These are phyloP conservation scores for Blastobasis adustella DNA, from an alignment of 2,888 invertebrate species.

Conservation along the genomic window DNA sequence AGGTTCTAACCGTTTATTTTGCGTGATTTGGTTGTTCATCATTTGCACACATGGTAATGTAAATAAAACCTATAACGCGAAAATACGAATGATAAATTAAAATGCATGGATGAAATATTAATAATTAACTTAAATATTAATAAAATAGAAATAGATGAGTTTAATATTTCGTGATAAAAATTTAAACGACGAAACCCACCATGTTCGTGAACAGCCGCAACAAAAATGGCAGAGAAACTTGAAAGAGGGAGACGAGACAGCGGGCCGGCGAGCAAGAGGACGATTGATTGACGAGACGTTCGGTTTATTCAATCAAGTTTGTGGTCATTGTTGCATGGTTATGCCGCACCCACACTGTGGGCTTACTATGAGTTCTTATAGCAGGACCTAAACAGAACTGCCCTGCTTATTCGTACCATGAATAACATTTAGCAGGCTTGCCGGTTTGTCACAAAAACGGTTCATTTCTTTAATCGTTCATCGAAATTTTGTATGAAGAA, in stretches of 20 bases:
- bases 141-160: slow-evolving; percentile 8
- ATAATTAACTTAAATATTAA: neutral
- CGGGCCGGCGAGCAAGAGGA: neutral
- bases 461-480: too few species aligned
- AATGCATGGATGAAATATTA: neutral
- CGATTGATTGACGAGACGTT: too few species aligned
- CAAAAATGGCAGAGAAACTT: slow-evolving; percentile 57
- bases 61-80: slow-evolving; percentile 2
- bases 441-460: too few species aligned
- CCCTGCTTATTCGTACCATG: too few species aligned
- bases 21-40: slow-evolving; percentile 77
- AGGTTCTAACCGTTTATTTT: slow-evolving; percentile 80
- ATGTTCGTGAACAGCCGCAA: slow-evolving; percentile 54
- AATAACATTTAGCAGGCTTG: too few species aligned
- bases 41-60: slow-evolving; percentile 35
- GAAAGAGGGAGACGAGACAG: neutral
- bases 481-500: too few species aligned
- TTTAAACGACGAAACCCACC: slow-evolving; percentile 34
- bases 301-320: too few species aligned
- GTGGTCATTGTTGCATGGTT: too few species aligned
- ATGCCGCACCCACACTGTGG: too few species aligned
- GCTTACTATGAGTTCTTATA: too few species aligned
- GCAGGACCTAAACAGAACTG: too few species aligned
- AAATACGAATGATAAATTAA: too few species aligned
- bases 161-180: slow-evolving; percentile 12